Evolutionary conservation across 2,113 vertebrate genomes (phyloP).

Genomic region (Anoplopoma fimbria): DNA sequence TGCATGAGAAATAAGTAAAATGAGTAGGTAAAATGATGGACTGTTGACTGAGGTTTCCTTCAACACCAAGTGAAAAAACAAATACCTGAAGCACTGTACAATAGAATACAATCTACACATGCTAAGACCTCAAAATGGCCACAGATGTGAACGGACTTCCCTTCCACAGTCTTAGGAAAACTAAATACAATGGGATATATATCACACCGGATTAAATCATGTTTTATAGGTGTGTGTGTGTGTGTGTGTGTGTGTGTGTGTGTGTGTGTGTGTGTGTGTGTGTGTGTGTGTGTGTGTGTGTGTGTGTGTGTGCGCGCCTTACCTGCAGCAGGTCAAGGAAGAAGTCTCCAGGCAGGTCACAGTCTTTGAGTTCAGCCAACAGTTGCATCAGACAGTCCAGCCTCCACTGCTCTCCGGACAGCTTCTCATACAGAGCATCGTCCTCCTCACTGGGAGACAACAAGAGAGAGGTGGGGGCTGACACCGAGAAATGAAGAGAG

Average conservation of each 20-base stretch:
- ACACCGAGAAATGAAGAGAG: background rate
- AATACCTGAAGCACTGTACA: background rate
- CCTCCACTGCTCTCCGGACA: slow-evolving; percentile 89
- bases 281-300: no score
- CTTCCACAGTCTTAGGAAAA: background rate
- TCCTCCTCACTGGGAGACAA: slow-evolving; percentile 83
- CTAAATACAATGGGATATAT: background rate
- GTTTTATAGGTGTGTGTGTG: background rate
- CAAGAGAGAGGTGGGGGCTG: background rate
- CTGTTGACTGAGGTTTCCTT: background rate
- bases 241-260: background rate
- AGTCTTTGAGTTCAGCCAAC: slow-evolving; percentile 86
- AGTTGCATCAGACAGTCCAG: slow-evolving; percentile 88
- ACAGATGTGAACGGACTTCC: background rate
- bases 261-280: no score
- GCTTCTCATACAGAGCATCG: slow-evolving; percentile 90
- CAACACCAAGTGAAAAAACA: background rate
- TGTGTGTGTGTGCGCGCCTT: background rate
- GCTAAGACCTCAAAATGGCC: background rate
- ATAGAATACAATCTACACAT: no score
- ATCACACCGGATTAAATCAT: background rate
- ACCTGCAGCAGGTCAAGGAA: slow-evolving; percentile 94
- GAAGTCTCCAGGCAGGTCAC: slow-evolving; percentile 91
- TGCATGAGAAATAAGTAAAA: slow-evolving; percentile 53
- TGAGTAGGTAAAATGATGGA: no score